Evolutionary conservation across 1,140 invertebrate genomes (phyloP), one percentile per base, ranked within the genome.

Genomic region (Protaetia brevitarsis): DNA sequence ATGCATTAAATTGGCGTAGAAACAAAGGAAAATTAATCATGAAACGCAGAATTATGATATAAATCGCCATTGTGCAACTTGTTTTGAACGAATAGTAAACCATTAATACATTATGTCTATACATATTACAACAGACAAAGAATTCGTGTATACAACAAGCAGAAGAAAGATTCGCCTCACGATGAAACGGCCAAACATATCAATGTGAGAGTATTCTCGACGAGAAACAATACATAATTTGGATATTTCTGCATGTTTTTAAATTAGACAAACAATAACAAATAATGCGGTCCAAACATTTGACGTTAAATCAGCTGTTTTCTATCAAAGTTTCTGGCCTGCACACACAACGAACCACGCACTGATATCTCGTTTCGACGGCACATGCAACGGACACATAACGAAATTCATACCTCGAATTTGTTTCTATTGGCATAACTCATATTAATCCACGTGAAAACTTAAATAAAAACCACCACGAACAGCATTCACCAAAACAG

Each of bases 341-440:
- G 41, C 70, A 51, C 28, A 19, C 29, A 45, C 2, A 45, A 21
- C n/a, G 13, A 34, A 34, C 23, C 7, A 57, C 28, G 23, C 45
- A 57, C 21, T 51, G 28, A 36, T 58, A 57, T 10, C 27, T 27
- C 28, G 11, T 28, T 29, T 58, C 27, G 27, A 65, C 10, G 13
- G 13, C 59, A 61, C 58, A 41, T 41, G 41, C 41, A 51, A 51
- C 19, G 13, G 41, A 51, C 41, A 51, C 41, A 23, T 23, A 37
- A 66, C 29, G 11, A 65, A 41, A 34, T 26, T 64, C 68, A 19
- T 67, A 83, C 83, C 80, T 84, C 83, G 73, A 84, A 83, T 78
- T 83, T 84, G 78, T 82, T 84, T 79, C 83, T 81, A 72, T 79
- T 80, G 75, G 81, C 82, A 79, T 82, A 81, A 74, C 76, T 79